These are phyloP conservation scores for Malthinus seriepunctatus DNA, from an alignment of 2,888 invertebrate species.

Conservation along the genomic window DNA sequence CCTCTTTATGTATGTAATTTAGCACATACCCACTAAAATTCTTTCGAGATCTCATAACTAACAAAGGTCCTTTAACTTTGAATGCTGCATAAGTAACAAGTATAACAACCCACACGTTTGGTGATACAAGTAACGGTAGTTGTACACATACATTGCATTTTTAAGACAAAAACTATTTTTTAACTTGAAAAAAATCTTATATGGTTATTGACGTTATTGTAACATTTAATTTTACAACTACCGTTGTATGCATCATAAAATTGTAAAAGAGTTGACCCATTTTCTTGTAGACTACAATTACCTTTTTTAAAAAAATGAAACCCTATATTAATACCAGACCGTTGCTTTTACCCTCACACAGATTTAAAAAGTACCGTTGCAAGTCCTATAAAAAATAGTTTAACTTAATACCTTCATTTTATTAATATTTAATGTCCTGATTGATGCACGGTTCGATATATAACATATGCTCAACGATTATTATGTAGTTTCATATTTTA, in stretches of 20 bases:
- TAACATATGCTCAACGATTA: conserved; percentile 18
- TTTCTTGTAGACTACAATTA: no score
- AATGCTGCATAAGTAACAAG: not conserved
- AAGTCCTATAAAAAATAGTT: conserved; percentile 12
- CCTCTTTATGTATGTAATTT: conserved; percentile 4
- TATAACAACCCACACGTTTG: conserved; percentile 3
- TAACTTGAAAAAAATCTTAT: no score
- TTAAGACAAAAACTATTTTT: conserved; percentile 4
- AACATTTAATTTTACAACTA: no score
- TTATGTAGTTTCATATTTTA: conserved; percentile 6
- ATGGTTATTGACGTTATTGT: no score
- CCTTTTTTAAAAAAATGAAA: not conserved
- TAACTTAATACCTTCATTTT: conserved; percentile 22
- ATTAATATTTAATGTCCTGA: conserved; percentile 17
- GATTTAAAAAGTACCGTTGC: conserved; percentile 17
- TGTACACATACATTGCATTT: conserved; percentile 7
- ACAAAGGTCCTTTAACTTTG: conserved; percentile 5
- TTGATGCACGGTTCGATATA: conserved; percentile 19
- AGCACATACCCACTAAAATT: conserved; percentile 7
- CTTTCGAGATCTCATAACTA: conserved; percentile 6
- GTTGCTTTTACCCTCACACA: not conserved
- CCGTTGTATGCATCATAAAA: no score
- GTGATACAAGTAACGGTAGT: conserved; percentile 3
- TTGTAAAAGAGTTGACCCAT: no score
- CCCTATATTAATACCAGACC: not conserved